These are phyloP conservation scores for Halictus quadricinctus DNA, from an alignment of 2,888 invertebrate species.

Conservation along the genomic window DNA sequence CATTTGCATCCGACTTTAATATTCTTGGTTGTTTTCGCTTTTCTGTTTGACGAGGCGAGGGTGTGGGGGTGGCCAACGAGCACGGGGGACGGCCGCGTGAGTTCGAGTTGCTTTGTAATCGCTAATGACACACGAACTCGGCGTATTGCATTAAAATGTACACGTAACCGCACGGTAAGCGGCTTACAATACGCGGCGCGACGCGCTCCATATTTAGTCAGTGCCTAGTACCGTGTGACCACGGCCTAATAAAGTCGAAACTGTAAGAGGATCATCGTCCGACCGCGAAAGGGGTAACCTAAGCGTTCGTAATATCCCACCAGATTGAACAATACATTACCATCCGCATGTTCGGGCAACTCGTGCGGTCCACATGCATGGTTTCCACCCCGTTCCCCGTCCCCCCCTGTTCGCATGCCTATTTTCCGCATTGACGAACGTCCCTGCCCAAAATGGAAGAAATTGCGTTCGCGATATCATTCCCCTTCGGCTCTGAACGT, in stretches of 20 bases:
- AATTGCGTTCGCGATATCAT: not conserved
- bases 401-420: conserved; percentile 18
- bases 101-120: conserved; percentile 63
- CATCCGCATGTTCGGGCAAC: not conserved
- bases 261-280: conserved; percentile 74
- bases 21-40: not conserved
- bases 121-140: conserved; percentile 62
- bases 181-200: conserved; percentile 64
- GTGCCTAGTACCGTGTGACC: conserved; percentile 59
- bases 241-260: conserved; percentile 73
- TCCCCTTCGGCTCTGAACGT: not conserved
- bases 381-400: not conserved
- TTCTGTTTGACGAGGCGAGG: conserved; percentile 16
- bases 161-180: conserved; percentile 65
- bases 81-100: conserved; percentile 23
- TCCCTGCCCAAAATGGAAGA: not conserved
- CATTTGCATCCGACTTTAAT: conserved; percentile 5
- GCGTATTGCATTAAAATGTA: conserved; percentile 67
- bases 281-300: conserved; percentile 56
- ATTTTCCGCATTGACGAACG: conserved; percentile 19
- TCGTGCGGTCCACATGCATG: not conserved
- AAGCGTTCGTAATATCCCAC: conserved; percentile 61
- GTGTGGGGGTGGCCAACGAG: not conserved
- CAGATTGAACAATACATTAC: conserved; percentile 58
- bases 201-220: conserved; percentile 68